Percentiles rank a stretch among this genome's conserved stretches.
Conservation (phyloP, 2,113 vertebrate species). For the Seriola quinqueradiata region DNA sequence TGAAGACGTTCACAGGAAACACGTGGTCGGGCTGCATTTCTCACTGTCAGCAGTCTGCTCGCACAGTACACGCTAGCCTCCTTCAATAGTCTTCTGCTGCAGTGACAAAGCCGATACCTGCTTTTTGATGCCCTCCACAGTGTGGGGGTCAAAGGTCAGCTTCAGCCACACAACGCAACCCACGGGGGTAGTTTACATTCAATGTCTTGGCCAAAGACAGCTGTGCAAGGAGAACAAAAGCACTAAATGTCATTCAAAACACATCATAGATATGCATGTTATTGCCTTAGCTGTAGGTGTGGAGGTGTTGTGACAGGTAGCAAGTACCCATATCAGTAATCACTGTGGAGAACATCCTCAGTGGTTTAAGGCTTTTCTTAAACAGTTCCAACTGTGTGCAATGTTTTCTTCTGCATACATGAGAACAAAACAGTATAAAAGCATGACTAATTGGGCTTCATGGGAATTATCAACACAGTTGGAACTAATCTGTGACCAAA, state of each 20-base stretch:
- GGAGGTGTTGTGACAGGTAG: not conserved
- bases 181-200: not conserved
- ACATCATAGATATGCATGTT: not conserved
- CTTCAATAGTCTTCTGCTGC: not conserved
- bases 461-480: slow-evolving; percentile 48
- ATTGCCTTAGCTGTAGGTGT: not conserved
- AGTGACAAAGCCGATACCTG: not conserved
- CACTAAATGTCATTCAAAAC: too few species aligned
- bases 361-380: not conserved
- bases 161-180: not conserved
- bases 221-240: not conserved
- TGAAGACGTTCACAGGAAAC: slow-evolving; percentile 60
- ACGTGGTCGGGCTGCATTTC: slow-evolving; percentile 32
- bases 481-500: slow-evolving; percentile 52
- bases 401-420: slow-evolving; percentile 2
- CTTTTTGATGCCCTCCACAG: not conserved
- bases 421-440: slow-evolving; percentile 32
- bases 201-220: slow-evolving; percentile 1
- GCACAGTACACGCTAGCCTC: slow-evolving; percentile 11
- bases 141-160: not conserved
- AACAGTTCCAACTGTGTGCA: not conserved
- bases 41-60: slow-evolving; percentile 54
- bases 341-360: not conserved
- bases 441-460: slow-evolving; percentile 40
- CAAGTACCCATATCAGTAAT: not conserved